Percentiles rank a stretch among this genome's conserved stretches.
phyloP scores from a whole-genome alignment of 2,797 vertebrate species.

The Takifugu ocellatus region DNA sequence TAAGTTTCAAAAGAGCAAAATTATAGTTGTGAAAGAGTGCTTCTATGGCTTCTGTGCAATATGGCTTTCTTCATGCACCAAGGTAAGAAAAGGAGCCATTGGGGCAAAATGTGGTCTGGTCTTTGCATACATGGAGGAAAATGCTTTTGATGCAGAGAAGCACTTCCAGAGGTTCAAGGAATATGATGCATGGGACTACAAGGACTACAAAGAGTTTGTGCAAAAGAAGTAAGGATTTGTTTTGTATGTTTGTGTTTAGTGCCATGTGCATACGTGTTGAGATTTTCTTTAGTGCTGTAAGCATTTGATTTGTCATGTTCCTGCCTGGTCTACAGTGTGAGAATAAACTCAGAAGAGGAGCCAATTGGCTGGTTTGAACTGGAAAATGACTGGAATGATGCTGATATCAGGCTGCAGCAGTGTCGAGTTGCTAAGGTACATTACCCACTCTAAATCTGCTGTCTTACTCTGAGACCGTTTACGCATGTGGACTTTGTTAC shows the following conservation, averaged over 20 bases:
- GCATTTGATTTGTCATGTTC: slow-evolving; percentile 24
- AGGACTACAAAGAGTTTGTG: slow-evolving; percentile 87
- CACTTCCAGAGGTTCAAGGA: slow-evolving; percentile 91
- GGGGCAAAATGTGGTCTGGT: slow-evolving; percentile 93
- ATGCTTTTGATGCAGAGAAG: slow-evolving; percentile 88
- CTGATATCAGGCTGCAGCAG: slow-evolving; percentile 90
- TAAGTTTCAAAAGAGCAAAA: background rate
- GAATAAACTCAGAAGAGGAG: slow-evolving; percentile 80
- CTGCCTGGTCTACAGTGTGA: slow-evolving; percentile 56
- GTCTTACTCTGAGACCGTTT: background rate
- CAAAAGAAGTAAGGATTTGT: slow-evolving; percentile 80
- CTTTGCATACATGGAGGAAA: slow-evolving; percentile 85
- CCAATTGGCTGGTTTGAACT: slow-evolving; percentile 97
- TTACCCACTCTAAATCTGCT: background rate
- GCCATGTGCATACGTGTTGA: background rate
- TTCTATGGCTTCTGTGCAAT: background rate
- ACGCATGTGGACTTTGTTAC: background rate
- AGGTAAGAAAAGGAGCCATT: slow-evolving; percentile 94
- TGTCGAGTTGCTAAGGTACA: slow-evolving; percentile 88
- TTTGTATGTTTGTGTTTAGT: background rate
- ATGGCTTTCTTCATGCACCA: slow-evolving; percentile 17
- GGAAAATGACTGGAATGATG: slow-evolving; percentile 96
- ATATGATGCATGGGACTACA: slow-evolving; percentile 86
- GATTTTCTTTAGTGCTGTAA: slow-evolving; percentile 4
- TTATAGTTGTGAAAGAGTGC: too few species aligned